These are phyloP conservation scores for Melanocharis versteri DNA, from an alignment of 2,113 vertebrate species.

Conservation along the genomic window DNA sequence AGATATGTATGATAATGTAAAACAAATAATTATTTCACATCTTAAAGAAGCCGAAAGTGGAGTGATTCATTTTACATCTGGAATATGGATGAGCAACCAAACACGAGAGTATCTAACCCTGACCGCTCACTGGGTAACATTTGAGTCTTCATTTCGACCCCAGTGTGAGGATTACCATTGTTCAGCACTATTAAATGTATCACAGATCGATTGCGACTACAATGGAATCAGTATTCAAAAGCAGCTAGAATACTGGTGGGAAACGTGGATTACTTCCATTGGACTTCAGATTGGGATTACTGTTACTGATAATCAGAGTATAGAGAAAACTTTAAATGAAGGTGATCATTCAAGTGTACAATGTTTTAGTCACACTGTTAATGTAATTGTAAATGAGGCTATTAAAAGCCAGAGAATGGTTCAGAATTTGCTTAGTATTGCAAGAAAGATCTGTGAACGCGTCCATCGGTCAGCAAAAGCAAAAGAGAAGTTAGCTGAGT, in stretches of 20 bases:
- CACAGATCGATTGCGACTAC: conserved; percentile 89
- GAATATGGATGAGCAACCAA: conserved; percentile 94
- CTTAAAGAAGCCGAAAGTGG: conserved; percentile 92
- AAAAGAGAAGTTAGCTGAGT: conserved; percentile 85
- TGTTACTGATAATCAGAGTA: conserved; percentile 85
- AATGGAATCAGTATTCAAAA: conserved; percentile 87
- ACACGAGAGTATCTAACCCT: conserved; percentile 93
- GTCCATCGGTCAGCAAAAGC: conserved; percentile 89
- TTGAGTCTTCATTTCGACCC: conserved; percentile 84
- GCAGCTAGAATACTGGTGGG: conserved; percentile 94
- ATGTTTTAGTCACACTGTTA: conserved; percentile 91
- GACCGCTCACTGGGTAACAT: conserved; percentile 93
- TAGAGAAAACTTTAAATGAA: conserved; percentile 86
- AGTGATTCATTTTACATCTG: conserved; percentile 92
- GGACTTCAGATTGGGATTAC: conserved; percentile 92
- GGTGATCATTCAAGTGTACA: conserved; percentile 85
- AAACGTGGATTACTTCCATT: conserved; percentile 89
- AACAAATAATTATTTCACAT: conserved; percentile 84
- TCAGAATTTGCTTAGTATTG: conserved; percentile 91
- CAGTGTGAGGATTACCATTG: conserved; percentile 90
- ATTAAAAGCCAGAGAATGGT: conserved; percentile 98
- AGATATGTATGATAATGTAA: conserved; percentile 93
- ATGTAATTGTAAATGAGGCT: conserved; percentile 91
- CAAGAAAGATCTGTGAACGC: conserved; percentile 92
- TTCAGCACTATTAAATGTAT: conserved; percentile 89